These are phyloP conservation scores for Osmoderma eremita DNA, from an alignment of 2,888 invertebrate genomes.

Conservation along the genomic window DNA sequence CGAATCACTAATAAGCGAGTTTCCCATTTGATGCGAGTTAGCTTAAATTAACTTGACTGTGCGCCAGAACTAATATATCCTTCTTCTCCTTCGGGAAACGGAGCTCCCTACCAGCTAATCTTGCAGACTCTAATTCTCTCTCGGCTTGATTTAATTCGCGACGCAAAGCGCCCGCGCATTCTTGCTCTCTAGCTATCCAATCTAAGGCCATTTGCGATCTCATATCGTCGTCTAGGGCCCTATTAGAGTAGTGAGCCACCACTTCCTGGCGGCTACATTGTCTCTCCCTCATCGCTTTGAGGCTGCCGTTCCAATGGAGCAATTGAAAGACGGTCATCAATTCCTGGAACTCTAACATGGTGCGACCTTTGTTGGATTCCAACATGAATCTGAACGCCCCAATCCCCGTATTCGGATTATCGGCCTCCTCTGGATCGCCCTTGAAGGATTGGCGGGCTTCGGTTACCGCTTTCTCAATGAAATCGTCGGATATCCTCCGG, in stretches of 20 bases:
- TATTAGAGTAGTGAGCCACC: conserved; percentile 92
- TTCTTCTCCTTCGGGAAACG: conserved; percentile 96
- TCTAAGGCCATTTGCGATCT: conserved; percentile 95
- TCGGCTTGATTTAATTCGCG: conserved; percentile 86
- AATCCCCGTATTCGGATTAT: conserved; percentile 77
- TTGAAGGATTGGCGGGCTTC: conserved; percentile 92
- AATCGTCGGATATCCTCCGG: conserved; percentile 90
- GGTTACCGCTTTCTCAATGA: conserved; percentile 91
- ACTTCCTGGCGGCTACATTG: conserved; percentile 92
- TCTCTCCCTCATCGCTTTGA: conserved; percentile 93
- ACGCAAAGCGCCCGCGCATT: conserved; percentile 78
- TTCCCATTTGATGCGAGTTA: conserved; percentile 52
- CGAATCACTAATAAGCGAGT: conserved; percentile 44
- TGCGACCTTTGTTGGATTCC: conserved; percentile 86
- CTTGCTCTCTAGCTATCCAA: conserved; percentile 88
- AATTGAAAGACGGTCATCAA: conserved; percentile 98
- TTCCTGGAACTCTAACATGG: conserved; percentile 96
- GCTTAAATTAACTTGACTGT: conserved; percentile 77
- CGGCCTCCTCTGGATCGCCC: conserved; percentile 68
- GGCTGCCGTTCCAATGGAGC: conserved; percentile 95
- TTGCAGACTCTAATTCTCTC: conserved; percentile 84
- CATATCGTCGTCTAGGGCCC: conserved; percentile 94
- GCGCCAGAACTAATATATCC: conserved; percentile 90
- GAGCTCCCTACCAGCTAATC: conserved; percentile 88
- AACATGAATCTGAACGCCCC: conserved; percentile 81